These are phyloP conservation scores for Cebus imitator DNA, from an alignment of 2,113 vertebrate species.

Conservation along the genomic window DNA sequence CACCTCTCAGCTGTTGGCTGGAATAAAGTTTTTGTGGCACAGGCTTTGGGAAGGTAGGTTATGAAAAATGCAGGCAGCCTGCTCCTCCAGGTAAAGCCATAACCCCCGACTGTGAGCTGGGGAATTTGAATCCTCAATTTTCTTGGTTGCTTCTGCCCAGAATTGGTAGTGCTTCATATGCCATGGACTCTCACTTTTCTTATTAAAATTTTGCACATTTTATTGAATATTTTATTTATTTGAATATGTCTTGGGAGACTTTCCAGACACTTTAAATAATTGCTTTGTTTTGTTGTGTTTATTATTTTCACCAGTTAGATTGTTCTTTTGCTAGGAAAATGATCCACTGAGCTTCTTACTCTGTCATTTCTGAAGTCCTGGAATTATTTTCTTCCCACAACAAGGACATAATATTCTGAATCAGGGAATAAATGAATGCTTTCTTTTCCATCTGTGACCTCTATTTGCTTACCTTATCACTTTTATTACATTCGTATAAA, in stretches of 20 bases:
- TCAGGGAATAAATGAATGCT: too few relatives aligned
- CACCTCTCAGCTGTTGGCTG: background rate
- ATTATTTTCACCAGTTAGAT: background rate
- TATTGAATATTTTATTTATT: background rate
- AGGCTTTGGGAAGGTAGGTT: background rate
- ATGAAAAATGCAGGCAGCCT: background rate
- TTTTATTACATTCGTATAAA: background rate
- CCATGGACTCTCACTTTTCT: background rate
- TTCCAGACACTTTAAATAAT: background rate
- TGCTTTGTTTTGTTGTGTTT: background rate
- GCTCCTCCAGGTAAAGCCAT: rapidly evolving
- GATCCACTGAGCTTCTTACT: background rate
- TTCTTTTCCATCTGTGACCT: background rate
- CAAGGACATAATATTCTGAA: background rate
- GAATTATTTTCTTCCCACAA: background rate
- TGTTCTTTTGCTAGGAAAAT: background rate
- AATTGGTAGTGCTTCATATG: background rate
- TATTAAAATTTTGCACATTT: background rate
- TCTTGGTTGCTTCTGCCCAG: rapidly evolving
- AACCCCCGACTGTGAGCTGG: background rate
- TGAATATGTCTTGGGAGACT: background rate
- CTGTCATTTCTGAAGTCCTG: background rate
- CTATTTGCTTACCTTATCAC: background rate
- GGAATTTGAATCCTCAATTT: rapidly evolving
- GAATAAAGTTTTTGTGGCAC: background rate